Conservation (phyloP, 2,888 invertebrate species). For the Caenorhabditis japonica region DNA sequence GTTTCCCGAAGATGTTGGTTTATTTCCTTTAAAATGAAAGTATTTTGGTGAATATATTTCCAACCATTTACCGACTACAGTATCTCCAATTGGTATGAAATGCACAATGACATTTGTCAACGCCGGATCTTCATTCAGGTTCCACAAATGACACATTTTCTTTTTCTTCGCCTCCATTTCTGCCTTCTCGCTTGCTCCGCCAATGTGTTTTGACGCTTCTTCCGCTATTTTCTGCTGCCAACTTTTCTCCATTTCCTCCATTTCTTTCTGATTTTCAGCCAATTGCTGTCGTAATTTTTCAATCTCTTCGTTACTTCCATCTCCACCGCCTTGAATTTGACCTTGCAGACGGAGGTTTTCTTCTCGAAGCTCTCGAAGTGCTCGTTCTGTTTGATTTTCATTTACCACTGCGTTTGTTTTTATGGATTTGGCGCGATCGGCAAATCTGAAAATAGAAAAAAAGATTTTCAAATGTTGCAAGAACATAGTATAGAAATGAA, state of each 20-base stretch:
- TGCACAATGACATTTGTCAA: conserved; percentile 80
- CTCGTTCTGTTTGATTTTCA: conserved; percentile 81
- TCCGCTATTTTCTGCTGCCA: conserved; percentile 78
- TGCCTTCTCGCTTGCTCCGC: conserved; percentile 50
- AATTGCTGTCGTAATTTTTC: conserved; percentile 74
- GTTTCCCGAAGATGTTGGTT: conserved; percentile 77
- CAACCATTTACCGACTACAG: conserved; percentile 61
- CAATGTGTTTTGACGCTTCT: conserved; percentile 66
- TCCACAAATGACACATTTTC: conserved; percentile 80
- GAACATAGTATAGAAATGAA: too few species aligned
- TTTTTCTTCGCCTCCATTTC: conserved; percentile 66
- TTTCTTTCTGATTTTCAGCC: conserved; percentile 79
- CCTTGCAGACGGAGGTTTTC: conserved; percentile 80
- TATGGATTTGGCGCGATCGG: conserved; percentile 81
- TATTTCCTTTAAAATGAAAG: conserved; percentile 56
- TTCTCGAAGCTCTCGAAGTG: conserved; percentile 81
- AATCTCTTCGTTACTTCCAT: conserved; percentile 65
- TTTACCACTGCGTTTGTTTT: conserved; percentile 81
- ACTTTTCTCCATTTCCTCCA: conserved; percentile 80
- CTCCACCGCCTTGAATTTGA: conserved; percentile 63
- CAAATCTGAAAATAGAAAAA: conserved; percentile 61
- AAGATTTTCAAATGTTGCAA: background rate
- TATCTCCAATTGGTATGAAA: conserved; percentile 79
- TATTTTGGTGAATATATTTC: background rate
- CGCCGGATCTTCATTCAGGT: conserved; percentile 81